A percentile compares a stretch with the other conserved stretches of the same genome.
Conservation (phyloP, 2,888 invertebrate genomes). For the Sycophila texana region DNA sequence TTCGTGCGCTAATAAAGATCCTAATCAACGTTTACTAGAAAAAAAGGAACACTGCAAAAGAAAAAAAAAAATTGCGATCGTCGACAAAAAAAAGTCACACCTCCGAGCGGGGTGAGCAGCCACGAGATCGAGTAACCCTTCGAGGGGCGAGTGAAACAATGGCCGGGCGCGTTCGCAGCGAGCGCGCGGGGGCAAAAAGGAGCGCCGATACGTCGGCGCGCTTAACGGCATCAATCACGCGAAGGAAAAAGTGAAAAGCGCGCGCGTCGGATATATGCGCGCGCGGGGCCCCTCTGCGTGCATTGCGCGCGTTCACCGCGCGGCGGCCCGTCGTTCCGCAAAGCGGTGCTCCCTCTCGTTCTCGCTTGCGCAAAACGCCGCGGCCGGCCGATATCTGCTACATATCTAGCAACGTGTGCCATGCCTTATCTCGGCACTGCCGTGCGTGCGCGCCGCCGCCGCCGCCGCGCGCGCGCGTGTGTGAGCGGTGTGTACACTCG, state of each 20-base stretch:
- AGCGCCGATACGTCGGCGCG: conserved; percentile 29
- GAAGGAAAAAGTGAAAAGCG: conserved; percentile 28
- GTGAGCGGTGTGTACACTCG: conserved; percentile 25
- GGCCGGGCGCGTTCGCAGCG: neutral
- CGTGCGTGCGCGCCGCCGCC: conserved; percentile 12
- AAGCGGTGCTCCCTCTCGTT: conserved; percentile 21
- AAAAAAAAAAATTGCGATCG: too few relatives aligned
- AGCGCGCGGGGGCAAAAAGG: conserved; percentile 6
- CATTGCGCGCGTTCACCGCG: too few relatives aligned
- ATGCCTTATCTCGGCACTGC: conserved; percentile 69
- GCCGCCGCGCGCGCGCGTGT: neutral
- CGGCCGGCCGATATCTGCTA: conserved; percentile 68
- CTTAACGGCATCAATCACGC: conserved; percentile 52
- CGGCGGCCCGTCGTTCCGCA: neutral
- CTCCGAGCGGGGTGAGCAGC: neutral
- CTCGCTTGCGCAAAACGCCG: conserved; percentile 5
- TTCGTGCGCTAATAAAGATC: too few relatives aligned
- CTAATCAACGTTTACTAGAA: too few relatives aligned
- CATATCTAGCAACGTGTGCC: conserved; percentile 74
- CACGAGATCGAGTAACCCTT: neutral
- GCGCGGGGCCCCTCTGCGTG: neutral
- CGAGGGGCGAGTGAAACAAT: neutral
- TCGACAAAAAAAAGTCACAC: neutral
- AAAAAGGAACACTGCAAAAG: too few relatives aligned
- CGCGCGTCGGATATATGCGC: too few relatives aligned